These are phyloP conservation scores for Pantelozetes paolii DNA, from an alignment of 2,888 invertebrate genomes.

Conservation along the genomic window DNA sequence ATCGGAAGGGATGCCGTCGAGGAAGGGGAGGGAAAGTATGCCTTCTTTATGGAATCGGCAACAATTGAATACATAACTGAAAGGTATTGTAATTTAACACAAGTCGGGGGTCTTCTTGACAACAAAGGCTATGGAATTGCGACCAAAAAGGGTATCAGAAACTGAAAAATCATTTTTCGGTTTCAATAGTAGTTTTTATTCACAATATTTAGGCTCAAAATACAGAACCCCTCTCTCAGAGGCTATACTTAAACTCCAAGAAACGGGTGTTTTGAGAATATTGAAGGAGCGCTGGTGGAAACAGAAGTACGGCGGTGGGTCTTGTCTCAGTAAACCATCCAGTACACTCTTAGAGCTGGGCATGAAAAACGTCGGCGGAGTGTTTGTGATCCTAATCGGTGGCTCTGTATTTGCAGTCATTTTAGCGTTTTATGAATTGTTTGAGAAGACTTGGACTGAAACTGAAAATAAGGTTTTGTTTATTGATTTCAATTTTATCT, in stretches of 20 bases:
- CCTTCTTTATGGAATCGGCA: conserved; percentile 58
- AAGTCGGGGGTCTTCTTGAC: conserved; percentile 58
- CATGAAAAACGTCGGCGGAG: conserved; percentile 46
- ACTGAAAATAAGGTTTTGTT: background rate
- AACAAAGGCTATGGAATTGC: conserved; percentile 92
- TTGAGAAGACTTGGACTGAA: conserved; percentile 82
- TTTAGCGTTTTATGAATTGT: conserved; percentile 92
- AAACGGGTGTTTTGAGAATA: conserved; percentile 30
- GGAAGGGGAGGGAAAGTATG: conserved; percentile 54
- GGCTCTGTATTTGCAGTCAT: conserved; percentile 79
- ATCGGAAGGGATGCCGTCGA: conserved; percentile 62
- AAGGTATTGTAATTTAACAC: conserved; percentile 57
- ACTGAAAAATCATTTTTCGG: background rate
- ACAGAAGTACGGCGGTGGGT: conserved; percentile 38
- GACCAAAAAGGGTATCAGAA: conserved; percentile 54
- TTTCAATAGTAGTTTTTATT: background rate
- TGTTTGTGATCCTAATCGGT: conserved; percentile 45
- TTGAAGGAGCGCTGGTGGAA: conserved; percentile 44
- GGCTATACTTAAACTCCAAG: conserved; percentile 40
- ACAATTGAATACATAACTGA: conserved; percentile 56
- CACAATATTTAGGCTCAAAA: conserved; percentile 16
- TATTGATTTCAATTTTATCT: background rate
- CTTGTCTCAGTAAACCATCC: conserved; percentile 29
- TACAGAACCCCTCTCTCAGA: background rate
- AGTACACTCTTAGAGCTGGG: conserved; percentile 50